Evolutionary conservation across 2,113 vertebrate genomes (phyloP).

Genomic region (Astatoreochromis straeleni): DNA sequence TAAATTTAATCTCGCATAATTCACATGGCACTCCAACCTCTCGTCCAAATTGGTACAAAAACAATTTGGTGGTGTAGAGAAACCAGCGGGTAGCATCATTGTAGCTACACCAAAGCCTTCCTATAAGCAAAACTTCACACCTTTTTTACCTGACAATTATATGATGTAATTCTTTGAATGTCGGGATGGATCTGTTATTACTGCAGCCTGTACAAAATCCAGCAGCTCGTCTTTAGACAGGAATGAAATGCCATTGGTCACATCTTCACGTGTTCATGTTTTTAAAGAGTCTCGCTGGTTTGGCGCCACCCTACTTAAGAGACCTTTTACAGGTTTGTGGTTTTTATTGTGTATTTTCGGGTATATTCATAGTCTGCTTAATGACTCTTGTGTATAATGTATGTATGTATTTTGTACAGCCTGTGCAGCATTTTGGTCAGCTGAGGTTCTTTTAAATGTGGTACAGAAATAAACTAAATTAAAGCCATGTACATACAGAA

Average conservation of each 20-base stretch:
- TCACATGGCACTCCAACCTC: background rate
- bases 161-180: background rate
- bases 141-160: background rate
- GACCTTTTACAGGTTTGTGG: background rate
- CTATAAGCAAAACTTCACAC: background rate
- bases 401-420: background rate
- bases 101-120: background rate
- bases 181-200: background rate
- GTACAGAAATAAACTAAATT: background rate
- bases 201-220: background rate
- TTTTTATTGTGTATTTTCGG: fast-evolving
- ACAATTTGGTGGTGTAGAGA: background rate
- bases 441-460: background rate
- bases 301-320: background rate
- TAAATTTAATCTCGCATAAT: background rate
- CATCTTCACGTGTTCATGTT: background rate
- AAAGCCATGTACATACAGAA: background rate
- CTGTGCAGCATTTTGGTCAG: background rate
- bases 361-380: background rate
- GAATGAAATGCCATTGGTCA: fast-evolving
- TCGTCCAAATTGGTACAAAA: background rate
- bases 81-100: background rate
- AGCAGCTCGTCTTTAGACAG: background rate
- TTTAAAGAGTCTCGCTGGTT: background rate
- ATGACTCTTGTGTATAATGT: background rate